Evolutionary conservation across 1,140 invertebrate species (phyloP).

Genomic region (Drosophila dunni): DNA sequence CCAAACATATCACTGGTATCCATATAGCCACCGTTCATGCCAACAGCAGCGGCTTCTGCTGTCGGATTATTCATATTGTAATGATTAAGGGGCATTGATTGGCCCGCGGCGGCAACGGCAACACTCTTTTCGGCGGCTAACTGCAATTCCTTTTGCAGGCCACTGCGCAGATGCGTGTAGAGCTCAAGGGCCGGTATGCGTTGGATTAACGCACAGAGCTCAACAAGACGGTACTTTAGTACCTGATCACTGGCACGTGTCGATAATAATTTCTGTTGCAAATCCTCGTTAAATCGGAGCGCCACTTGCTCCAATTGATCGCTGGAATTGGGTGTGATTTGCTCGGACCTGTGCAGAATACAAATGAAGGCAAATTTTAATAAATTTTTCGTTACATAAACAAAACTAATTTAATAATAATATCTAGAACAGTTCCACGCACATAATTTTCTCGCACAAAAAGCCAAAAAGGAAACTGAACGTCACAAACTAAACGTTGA

Average conservation of each 20-base stretch:
- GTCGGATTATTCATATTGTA: conserved; percentile 67
- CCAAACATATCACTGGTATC: conserved; percentile 51
- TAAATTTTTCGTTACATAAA: neutral
- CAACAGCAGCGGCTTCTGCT: conserved; percentile 33
- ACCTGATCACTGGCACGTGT: conserved; percentile 70
- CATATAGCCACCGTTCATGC: conserved; percentile 57
- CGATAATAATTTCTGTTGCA: conserved; percentile 73
- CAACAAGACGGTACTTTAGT: conserved; percentile 73
- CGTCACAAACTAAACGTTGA: too few relatives aligned
- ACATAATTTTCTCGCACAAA: conserved; percentile 8
- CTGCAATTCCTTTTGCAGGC: conserved; percentile 76
- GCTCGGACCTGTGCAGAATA: conserved; percentile 63
- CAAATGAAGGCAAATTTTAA: neutral
- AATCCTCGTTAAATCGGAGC: conserved; percentile 73
- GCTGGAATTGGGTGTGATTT: conserved; percentile 64
- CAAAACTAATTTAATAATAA: neutral
- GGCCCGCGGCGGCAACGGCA: conserved; percentile 49
- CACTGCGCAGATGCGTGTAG: conserved; percentile 72
- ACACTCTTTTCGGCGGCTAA: conserved; percentile 75
- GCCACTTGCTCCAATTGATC: conserved; percentile 70
- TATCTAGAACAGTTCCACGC: neutral
- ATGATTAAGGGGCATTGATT: conserved; percentile 75
- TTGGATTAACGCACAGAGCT: conserved; percentile 72
- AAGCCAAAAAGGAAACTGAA: conserved; percentile 1
- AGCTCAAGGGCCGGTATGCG: conserved; percentile 70